Evolutionary conservation across 2,888 invertebrate genomes (phyloP).

Genomic region (Eudasyphora cyanicolor): DNA sequence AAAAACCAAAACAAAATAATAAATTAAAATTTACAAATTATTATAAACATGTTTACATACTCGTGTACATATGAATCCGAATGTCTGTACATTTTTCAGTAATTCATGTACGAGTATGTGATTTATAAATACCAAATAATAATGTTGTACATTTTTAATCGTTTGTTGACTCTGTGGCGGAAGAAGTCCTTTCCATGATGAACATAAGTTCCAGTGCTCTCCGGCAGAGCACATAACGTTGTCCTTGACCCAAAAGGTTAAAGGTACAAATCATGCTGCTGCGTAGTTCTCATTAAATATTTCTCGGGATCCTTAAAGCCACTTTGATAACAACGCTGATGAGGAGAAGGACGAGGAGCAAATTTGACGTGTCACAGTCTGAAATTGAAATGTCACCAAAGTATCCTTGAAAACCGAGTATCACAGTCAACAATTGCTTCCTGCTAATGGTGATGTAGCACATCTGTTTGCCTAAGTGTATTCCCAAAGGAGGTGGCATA

Average conservation of each 20-base stretch:
- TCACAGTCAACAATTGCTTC: background rate
- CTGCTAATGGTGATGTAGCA: background rate
- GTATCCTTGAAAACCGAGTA: background rate
- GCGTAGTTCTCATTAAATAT: background rate
- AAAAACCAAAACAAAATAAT: too few species aligned
- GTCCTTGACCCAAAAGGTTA: background rate
- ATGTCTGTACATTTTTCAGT: slow-evolving; percentile 4
- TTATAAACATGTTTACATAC: slow-evolving; percentile 6
- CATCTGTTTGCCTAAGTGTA: background rate
- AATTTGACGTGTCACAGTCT: background rate
- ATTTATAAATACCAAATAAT: slow-evolving; percentile 22
- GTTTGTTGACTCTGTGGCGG: background rate
- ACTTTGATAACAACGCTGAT: background rate
- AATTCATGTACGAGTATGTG: slow-evolving; percentile 36
- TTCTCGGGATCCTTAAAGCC: background rate
- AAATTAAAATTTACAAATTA: slow-evolving; percentile 67
- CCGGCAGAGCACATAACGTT: background rate
- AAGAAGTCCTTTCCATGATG: background rate
- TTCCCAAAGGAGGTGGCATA: background rate
- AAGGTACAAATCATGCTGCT: background rate
- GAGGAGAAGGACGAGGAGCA: too few species aligned
- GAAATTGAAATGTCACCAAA: slow-evolving; percentile 26
- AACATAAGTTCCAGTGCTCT: background rate
- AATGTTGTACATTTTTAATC: slow-evolving; percentile 34
- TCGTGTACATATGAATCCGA: background rate